These are phyloP conservation scores for Mechanitis messenoides DNA, from an alignment of 2,888 invertebrate genomes.

Conservation along the genomic window DNA sequence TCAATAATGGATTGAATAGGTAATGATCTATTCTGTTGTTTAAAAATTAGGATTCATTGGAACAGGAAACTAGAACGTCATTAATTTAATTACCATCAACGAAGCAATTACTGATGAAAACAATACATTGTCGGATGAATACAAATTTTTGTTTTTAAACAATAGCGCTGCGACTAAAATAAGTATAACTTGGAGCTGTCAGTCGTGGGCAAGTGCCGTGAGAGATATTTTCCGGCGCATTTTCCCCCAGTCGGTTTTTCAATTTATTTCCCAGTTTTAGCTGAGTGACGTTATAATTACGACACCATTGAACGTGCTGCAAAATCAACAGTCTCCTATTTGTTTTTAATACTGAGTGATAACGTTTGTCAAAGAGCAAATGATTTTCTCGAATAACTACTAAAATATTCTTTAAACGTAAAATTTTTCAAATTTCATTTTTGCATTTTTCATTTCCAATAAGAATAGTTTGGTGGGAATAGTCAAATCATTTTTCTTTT, in stretches of 20 bases:
- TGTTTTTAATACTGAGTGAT: slow-evolving; percentile 4
- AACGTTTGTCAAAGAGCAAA: background rate
- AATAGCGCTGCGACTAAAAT: slow-evolving; percentile 63
- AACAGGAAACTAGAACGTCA: slow-evolving; percentile 29
- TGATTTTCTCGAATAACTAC: no score
- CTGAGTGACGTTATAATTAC: slow-evolving; percentile 68
- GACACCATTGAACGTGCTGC: slow-evolving; percentile 49
- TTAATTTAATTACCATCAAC: slow-evolving; percentile 54
- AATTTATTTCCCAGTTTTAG: slow-evolving; percentile 71
- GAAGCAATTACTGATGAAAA: slow-evolving; percentile 53
- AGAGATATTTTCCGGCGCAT: slow-evolving; percentile 62
- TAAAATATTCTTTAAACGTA: no score
- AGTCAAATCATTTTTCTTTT: no score
- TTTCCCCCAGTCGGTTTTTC: slow-evolving; percentile 66
- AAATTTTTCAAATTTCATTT: no score
- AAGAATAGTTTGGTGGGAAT: no score
- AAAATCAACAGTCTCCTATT: slow-evolving; percentile 41
- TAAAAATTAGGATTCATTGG: slow-evolving; percentile 6
- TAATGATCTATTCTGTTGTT: background rate
- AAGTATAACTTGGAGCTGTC: slow-evolving; percentile 64
- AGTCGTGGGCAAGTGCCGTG: slow-evolving; percentile 55
- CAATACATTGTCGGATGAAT: slow-evolving; percentile 48
- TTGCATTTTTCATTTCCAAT: no score
- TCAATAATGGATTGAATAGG: no score
- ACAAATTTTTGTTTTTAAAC: slow-evolving; percentile 57